phyloP scores from a whole-genome alignment of 1,140 invertebrate genomes.

The Drosophila teissieri region DNA sequence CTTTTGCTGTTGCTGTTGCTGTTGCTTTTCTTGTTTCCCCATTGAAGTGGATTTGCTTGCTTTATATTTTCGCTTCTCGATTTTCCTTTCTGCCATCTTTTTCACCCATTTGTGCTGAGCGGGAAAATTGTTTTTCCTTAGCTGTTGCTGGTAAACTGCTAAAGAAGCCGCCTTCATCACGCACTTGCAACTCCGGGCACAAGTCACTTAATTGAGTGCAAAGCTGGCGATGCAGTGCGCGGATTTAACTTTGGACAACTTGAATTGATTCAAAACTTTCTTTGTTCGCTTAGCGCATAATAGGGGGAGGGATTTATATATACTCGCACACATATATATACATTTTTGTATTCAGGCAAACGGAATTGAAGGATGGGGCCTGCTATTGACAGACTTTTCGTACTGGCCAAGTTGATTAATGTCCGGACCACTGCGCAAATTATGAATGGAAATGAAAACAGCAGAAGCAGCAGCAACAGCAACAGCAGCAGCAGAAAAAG shows the following conservation, averaged over 20 bases:
- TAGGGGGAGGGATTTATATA: conserved; percentile 9
- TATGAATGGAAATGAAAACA: conserved; percentile 39
- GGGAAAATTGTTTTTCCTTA: conserved; percentile 74
- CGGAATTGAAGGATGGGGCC: conserved; percentile 19
- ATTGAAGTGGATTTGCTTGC: conserved; percentile 76
- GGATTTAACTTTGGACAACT: conserved; percentile 81
- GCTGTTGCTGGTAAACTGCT: conserved; percentile 21
- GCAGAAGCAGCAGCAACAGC: conserved; percentile 4
- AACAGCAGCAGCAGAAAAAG: conserved; percentile 4
- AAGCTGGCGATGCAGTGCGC: conserved; percentile 66
- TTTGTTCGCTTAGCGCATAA: conserved; percentile 64
- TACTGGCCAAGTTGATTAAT: conserved; percentile 52
- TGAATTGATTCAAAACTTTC: conserved; percentile 83
- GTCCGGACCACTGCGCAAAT: conserved; percentile 53
- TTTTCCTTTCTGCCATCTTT: conserved; percentile 12
- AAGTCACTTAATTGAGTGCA: conserved; percentile 81
- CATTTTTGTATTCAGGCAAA: neutral
- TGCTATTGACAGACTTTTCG: conserved; percentile 62
- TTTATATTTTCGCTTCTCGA: conserved; percentile 43
- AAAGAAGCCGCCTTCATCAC: conserved; percentile 32
- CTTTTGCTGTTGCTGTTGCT: neutral
- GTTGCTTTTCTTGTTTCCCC: conserved; percentile 7
- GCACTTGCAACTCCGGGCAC: conserved; percentile 46
- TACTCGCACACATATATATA: neutral
- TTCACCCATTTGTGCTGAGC: neutral